phyloP scores from a whole-genome alignment of 2,797 vertebrate species.

The Sebastolobus altivelis region DNA sequence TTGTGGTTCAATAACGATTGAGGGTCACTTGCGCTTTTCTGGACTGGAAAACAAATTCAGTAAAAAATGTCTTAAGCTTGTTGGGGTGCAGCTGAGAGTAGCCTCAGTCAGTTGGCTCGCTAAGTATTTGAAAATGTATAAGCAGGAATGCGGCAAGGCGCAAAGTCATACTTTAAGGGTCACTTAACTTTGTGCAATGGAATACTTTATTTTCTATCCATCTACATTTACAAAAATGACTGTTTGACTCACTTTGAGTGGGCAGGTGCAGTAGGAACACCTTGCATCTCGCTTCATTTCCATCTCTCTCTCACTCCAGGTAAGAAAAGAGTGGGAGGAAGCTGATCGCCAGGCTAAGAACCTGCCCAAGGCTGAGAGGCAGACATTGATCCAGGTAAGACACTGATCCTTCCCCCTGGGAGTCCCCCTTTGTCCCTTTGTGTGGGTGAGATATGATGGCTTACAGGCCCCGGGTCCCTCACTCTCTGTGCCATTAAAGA shows the following conservation, averaged over 20 bases:
- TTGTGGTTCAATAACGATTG: background rate
- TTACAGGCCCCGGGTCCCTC: constrained; percentile 49
- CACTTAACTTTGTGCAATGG: background rate
- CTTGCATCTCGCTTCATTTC: background rate
- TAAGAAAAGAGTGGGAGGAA: constrained; percentile 98
- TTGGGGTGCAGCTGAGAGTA: background rate
- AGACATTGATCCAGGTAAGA: constrained; percentile 95
- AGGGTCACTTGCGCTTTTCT: background rate
- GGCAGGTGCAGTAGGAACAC: background rate
- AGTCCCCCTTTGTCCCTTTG: constrained; percentile 53
- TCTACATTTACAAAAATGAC: background rate
- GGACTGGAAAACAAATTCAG: background rate
- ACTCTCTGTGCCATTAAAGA: constrained; percentile 62
- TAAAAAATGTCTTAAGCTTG: background rate
- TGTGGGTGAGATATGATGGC: constrained; percentile 61
- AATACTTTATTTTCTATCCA: background rate
- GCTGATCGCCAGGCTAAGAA: constrained; percentile 96
- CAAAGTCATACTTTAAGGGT: background rate
- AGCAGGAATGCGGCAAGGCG: background rate
- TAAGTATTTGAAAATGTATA: background rate
- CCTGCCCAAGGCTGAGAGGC: constrained; percentile 95
- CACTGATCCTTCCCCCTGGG: constrained; percentile 52
- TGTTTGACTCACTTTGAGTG: background rate
- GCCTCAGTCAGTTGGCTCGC: background rate
- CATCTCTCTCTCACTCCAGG: constrained; percentile 77